phyloP scores from a whole-genome alignment of 2,797 vertebrate genomes.

The Platyrinchus mystaceus region DNA sequence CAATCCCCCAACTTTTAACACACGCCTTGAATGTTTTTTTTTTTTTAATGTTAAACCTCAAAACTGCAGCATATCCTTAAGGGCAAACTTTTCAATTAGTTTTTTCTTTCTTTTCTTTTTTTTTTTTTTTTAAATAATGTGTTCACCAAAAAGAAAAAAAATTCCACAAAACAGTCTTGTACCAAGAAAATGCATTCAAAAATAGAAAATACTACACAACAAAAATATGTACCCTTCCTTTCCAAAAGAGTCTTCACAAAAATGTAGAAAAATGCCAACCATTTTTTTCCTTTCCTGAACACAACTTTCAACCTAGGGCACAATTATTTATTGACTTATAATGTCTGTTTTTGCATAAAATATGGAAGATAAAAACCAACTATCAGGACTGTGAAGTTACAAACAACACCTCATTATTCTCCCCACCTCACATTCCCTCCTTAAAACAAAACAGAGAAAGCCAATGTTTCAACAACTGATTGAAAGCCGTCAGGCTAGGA shows the following conservation, averaged over 20 bases:
- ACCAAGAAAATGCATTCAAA: slow-evolving; percentile 88
- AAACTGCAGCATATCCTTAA: slow-evolving; percentile 99
- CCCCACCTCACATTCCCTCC: slow-evolving; percentile 69
- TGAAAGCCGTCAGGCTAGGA: slow-evolving; percentile 58
- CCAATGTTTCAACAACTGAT: slow-evolving; percentile 68
- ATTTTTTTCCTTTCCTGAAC: slow-evolving; percentile 79
- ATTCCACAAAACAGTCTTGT: slow-evolving; percentile 82
- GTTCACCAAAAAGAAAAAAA: slow-evolving; percentile 79
- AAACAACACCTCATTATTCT: slow-evolving; percentile 62
- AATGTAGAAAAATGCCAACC: slow-evolving; percentile 84
- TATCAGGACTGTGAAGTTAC: slow-evolving; percentile 78
- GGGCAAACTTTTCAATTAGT: slow-evolving; percentile 91
- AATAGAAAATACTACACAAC: slow-evolving; percentile 89
- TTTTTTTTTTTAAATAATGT: slow-evolving; percentile 82
- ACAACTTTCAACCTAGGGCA: slow-evolving; percentile 82
- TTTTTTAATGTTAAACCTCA: slow-evolving; percentile 79
- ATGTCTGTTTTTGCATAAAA: slow-evolving; percentile 84
- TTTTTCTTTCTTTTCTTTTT: slow-evolving; percentile 78
- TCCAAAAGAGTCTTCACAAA: slow-evolving; percentile 85
- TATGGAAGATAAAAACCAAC: slow-evolving; percentile 82
- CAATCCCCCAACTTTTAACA: slow-evolving; percentile 91
- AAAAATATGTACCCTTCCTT: slow-evolving; percentile 88
- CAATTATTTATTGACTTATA: slow-evolving; percentile 79
- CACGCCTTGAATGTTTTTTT: slow-evolving; percentile 73
- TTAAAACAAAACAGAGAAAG: slow-evolving; percentile 72